These are phyloP conservation scores for Lasioglossum zephyrum DNA, from an alignment of 2,888 invertebrate genomes.

Conservation along the genomic window DNA sequence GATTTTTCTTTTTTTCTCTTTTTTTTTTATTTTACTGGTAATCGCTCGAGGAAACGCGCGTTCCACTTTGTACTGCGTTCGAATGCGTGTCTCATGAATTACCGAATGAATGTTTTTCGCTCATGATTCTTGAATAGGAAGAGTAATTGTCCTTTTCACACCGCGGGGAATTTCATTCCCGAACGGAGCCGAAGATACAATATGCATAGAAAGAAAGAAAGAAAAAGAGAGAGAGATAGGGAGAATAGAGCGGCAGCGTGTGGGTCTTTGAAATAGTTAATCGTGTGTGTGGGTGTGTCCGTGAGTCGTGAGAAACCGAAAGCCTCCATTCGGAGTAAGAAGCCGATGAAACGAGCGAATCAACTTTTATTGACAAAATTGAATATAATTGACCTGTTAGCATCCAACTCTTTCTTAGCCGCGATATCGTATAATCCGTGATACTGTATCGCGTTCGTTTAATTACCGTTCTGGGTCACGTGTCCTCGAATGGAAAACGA, in stretches of 20 bases:
- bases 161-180: slow-evolving; percentile 1
- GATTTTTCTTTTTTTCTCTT: background rate
- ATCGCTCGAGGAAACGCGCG: slow-evolving; percentile 13
- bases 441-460: slow-evolving; percentile 15
- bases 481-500: background rate
- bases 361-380: slow-evolving; percentile 53
- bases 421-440: slow-evolving; percentile 9
- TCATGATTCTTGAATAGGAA: background rate
- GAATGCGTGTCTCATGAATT: slow-evolving; percentile 4
- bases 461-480: background rate
- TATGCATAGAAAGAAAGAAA: background rate
- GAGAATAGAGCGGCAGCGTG: background rate
- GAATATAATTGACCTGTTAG: slow-evolving; percentile 51
- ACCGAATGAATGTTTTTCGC: background rate
- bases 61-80: slow-evolving; percentile 6
- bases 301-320: background rate
- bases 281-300: background rate
- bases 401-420: slow-evolving; percentile 37
- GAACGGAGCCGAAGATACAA: background rate
- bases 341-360: slow-evolving; percentile 40
- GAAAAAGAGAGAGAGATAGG: background rate
- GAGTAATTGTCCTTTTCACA: background rate
- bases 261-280: background rate
- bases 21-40: background rate
- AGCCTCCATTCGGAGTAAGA: slow-evolving; percentile 22